Evolutionary conservation across 1,140 invertebrate species (phyloP).

Genomic region (Dinothrombium tinctorium): DNA sequence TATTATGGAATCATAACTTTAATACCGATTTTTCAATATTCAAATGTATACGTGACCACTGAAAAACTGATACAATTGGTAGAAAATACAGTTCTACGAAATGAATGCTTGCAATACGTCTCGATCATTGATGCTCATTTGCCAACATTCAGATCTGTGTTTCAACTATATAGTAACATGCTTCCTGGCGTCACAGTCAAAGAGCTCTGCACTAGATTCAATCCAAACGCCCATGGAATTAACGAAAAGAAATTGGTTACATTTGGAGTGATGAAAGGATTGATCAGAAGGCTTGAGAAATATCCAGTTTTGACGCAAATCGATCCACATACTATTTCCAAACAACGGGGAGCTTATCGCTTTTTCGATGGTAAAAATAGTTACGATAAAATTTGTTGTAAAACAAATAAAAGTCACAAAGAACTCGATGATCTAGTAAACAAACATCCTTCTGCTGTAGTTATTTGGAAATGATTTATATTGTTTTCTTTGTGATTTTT

Average conservation of each 20-base stretch:
- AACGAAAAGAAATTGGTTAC: slow-evolving; percentile 51
- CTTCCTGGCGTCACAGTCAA: slow-evolving; percentile 58
- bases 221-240: slow-evolving; percentile 38
- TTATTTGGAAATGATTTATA: slow-evolving; percentile 46
- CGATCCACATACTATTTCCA: background rate
- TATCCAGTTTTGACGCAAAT: slow-evolving; percentile 18
- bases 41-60: slow-evolving; percentile 71
- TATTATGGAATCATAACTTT: slow-evolving; percentile 54
- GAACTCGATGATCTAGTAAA: slow-evolving; percentile 67
- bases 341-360: slow-evolving; percentile 19
- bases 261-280: slow-evolving; percentile 61
- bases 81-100: slow-evolving; percentile 37
- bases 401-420: slow-evolving; percentile 36
- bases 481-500: slow-evolving; percentile 1
- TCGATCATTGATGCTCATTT: slow-evolving; percentile 30
- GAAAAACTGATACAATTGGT: slow-evolving; percentile 34
- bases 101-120: slow-evolving; percentile 45
- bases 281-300: slow-evolving; percentile 50
- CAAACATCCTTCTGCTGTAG: slow-evolving; percentile 50
- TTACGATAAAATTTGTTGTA: slow-evolving; percentile 70
- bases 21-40: slow-evolving; percentile 75
- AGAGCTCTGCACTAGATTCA: slow-evolving; percentile 52
- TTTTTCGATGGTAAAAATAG: slow-evolving; percentile 54
- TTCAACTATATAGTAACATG: slow-evolving; percentile 54
- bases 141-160: slow-evolving; percentile 45